Evolutionary conservation across 1,140 invertebrate species (phyloP).

Genomic region (Hesperophylax magnus): DNA sequence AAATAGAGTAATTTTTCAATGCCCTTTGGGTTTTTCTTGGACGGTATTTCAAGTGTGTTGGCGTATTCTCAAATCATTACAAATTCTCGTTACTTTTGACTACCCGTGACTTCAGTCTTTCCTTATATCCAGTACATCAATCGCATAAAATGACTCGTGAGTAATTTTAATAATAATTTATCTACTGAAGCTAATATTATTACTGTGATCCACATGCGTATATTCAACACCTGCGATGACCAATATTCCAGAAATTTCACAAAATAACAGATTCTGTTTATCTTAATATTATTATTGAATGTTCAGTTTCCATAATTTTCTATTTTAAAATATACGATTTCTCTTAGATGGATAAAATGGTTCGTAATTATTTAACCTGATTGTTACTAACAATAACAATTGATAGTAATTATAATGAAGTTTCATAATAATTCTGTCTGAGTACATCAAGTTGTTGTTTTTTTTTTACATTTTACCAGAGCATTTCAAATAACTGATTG

Average conservation of each 20-base stretch:
- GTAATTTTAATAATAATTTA: background rate
- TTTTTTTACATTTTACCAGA: too few species aligned
- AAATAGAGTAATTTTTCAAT: conserved; percentile 17
- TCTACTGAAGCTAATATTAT: background rate
- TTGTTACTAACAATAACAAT: too few species aligned
- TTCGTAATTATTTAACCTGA: too few species aligned
- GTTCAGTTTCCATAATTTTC: too few species aligned
- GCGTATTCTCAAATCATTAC: conserved; percentile 26
- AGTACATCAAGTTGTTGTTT: too few species aligned
- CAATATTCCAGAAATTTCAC: conserved; percentile 34
- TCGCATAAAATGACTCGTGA: conserved; percentile 26
- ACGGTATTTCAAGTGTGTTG: conserved; percentile 22
- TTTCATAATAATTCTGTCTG: too few species aligned
- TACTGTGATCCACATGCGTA: background rate
- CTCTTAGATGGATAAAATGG: too few species aligned
- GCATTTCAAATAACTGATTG: too few species aligned
- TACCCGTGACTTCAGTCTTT: background rate
- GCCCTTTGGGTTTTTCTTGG: conserved; percentile 25
- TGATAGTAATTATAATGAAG: too few species aligned
- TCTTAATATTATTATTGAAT: background rate
- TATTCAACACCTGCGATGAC: conserved; percentile 12
- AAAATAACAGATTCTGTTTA: conserved; percentile 12
- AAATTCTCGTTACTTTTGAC: conserved; percentile 8
- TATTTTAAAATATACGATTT: too few species aligned
- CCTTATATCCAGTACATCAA: background rate